Percentiles rank a stretch among this genome's conserved stretches.
Evolutionary conservation across 2,113 vertebrate species (phyloP).

Genomic region (Centropus bengalensis): DNA sequence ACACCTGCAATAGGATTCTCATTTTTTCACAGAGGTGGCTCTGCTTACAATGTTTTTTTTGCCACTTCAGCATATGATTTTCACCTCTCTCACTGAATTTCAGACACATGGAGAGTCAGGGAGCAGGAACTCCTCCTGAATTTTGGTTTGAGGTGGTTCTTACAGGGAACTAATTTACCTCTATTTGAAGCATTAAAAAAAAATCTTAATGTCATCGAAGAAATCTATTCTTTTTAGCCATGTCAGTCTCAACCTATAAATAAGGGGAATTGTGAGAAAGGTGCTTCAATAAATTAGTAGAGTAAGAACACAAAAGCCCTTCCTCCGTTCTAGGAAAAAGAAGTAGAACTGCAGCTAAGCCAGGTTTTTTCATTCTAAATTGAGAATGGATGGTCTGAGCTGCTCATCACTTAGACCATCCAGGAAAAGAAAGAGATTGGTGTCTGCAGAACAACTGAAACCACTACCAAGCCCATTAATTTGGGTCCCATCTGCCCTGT

Average conservation of each 20-base stretch:
- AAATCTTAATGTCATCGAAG: not conserved
- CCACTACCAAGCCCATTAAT: accelerated
- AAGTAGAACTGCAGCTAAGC: not conserved
- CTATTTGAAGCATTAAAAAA: not conserved
- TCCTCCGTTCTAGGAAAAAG: not conserved
- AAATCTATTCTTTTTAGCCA: not conserved
- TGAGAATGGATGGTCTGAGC: not conserved
- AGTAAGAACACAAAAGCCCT: not conserved
- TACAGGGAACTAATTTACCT: not conserved
- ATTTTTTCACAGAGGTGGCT: not conserved
- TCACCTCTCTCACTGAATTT: not conserved
- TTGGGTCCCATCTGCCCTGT: not conserved
- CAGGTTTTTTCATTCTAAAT: not conserved
- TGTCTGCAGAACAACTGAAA: not conserved
- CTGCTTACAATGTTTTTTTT: not conserved
- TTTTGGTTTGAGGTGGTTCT: not conserved
- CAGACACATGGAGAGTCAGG: not conserved
- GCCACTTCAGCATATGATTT: not conserved
- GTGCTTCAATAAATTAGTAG: not conserved
- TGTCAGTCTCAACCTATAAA: not conserved
- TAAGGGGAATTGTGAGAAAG: not conserved
- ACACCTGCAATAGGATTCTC: not conserved
- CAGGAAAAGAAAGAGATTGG: not conserved
- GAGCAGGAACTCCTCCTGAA: not conserved
- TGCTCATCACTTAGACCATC: not conserved